Base-by-base conservation (phyloP, 2,797 vertebrate genomes). In the Ambastaia sidthimunki region DNA sequence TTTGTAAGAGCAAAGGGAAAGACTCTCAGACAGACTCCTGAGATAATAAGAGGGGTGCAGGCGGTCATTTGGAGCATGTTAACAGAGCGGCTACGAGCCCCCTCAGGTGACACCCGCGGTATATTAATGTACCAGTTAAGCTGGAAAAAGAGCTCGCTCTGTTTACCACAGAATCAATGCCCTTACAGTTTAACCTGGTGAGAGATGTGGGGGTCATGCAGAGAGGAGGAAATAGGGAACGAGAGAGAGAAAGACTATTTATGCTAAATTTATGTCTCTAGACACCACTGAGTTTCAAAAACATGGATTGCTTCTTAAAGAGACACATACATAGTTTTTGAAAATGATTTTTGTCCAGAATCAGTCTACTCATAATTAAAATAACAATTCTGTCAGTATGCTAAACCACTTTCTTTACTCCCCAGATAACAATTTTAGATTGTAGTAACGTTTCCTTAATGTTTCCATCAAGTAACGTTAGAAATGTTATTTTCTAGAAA, bases 81-180 rank as follows among this genome's bases (percentile, higher is more conserved):
- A 75, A 55, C 66, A 48, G 57, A 25, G 74, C 69, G 71, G 52
- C 19, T 71, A 21, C 47, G 23, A 74, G 74, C 71, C 59, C 62
- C 82, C 74, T 50, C 63, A 25, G 52, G 74, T 78, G 73, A 84
- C 21, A 73, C 25, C 81, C 74, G 80, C 55, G 54, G 72, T 77
- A 75, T 89, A 91, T 87, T 82, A 87, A 91, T 85, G 85, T 23
- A 78, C 0, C 74, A 87, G 87, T 92, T 90, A 89, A 86, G 84
- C 72, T 71, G 59, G 88, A 83, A 85, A 85, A 73, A 69, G 66
- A 54, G 78, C 86, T 85, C 67, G 23, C 83, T 83, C 84, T 89
- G 88, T 91, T 90, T 90, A 84, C 88, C 86, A 65, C 76, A 7
- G 72, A 87, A 91, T 92, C 91, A 52, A 92, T 92, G 85, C 69